phyloP scores from a whole-genome alignment of 1,140 invertebrate species.

The Micrasema minimum region DNA sequence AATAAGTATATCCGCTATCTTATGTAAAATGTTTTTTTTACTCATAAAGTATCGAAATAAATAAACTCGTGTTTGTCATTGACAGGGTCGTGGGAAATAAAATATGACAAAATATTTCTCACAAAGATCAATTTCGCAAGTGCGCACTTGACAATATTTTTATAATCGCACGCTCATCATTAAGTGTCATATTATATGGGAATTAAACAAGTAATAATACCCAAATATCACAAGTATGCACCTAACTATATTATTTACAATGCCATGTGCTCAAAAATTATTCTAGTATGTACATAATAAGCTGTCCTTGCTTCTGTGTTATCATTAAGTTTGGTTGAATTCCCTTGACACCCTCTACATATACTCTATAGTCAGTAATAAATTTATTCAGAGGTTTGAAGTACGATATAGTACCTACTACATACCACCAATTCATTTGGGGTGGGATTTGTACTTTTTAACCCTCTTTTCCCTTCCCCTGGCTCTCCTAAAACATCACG shows the following conservation, averaged over 20 bases:
- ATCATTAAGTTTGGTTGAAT: constrained; percentile 9
- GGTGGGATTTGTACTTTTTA: not conserved
- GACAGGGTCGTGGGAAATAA: too few species aligned
- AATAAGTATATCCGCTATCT: too few species aligned
- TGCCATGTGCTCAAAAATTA: constrained; percentile 7
- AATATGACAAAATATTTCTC: not conserved
- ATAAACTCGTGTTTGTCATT: too few species aligned
- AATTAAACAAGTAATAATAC: constrained; percentile 15
- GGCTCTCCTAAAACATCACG: not conserved
- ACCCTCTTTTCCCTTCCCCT: not conserved
- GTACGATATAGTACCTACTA: not conserved
- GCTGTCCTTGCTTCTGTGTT: not conserved
- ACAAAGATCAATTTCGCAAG: not conserved
- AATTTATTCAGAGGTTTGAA: constrained; percentile 29
- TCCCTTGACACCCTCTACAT: constrained; percentile 20
- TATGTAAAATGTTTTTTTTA: too few species aligned
- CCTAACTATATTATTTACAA: not conserved
- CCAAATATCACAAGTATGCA: not conserved
- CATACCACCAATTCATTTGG: not conserved
- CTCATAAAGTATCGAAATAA: too few species aligned
- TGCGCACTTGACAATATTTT: too few species aligned
- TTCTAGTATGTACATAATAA: constrained; percentile 6
- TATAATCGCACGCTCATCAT: too few species aligned
- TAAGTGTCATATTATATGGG: not conserved
- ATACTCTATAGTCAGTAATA: constrained; percentile 14